phyloP scores from a whole-genome alignment of 2,888 invertebrate species.

The Heliconius aoede region DNA sequence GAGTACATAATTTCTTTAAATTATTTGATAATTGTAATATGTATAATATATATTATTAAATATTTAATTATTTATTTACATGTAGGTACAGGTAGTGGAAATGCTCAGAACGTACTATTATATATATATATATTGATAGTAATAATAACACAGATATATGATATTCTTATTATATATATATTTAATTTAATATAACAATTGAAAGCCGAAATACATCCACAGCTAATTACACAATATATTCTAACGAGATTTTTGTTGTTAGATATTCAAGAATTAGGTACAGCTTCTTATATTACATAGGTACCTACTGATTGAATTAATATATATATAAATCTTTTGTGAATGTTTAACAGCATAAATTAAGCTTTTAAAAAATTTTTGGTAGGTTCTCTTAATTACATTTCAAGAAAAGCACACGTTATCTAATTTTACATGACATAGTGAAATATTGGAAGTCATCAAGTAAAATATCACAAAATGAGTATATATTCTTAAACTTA shows the following conservation, averaged over 20 bases:
- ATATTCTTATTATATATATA: not conserved
- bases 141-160: not conserved
- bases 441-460: slow-evolving; percentile 2
- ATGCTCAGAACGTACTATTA: not conserved
- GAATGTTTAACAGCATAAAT: not conserved
- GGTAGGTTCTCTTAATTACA: not conserved
- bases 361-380: not conserved
- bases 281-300: not conserved
- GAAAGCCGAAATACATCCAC: not conserved
- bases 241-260: not conserved
- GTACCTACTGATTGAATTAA: not conserved
- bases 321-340: not conserved
- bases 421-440: not conserved
- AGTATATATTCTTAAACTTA: not conserved
- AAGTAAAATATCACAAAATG: slow-evolving; percentile 19
- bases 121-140: no score
- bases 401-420: not conserved
- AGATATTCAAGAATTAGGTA: no score
- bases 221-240: not conserved
- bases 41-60: not conserved
- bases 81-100: not conserved
- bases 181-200: slow-evolving; percentile 7
- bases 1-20: not conserved
- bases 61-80: not conserved
- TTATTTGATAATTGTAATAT: not conserved